Evolutionary conservation across 1,140 invertebrate genomes (phyloP).

Genomic region (Lasioglossum baleicum): DNA sequence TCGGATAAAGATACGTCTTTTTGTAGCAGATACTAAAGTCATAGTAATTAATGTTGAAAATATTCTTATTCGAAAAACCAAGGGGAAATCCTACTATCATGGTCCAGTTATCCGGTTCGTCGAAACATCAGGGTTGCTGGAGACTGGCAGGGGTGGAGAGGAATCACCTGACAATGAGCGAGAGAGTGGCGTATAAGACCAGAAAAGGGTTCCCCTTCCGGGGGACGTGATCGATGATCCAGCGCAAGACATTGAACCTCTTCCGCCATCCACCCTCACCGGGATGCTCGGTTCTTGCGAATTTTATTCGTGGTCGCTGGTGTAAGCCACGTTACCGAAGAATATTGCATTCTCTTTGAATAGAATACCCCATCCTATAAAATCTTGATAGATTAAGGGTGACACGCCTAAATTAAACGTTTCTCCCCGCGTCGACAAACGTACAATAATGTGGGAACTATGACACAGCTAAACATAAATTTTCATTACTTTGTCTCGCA

Average conservation of each 20-base stretch:
- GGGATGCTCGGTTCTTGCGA: constrained; percentile 33
- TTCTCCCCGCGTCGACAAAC: not conserved
- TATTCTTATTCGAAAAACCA: not conserved
- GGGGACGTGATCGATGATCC: constrained; percentile 71
- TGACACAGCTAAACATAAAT: not conserved
- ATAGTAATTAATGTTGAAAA: too few species aligned
- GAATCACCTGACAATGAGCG: constrained; percentile 62
- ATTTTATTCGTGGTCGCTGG: constrained; percentile 48
- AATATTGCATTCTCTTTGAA: constrained; percentile 46
- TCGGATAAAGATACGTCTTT: too few species aligned
- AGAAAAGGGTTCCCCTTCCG: constrained; percentile 45
- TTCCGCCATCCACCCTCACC: not conserved
- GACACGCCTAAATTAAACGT: constrained; percentile 36
- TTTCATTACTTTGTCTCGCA: too few species aligned
- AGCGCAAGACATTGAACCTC: constrained; percentile 55
- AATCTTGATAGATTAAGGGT: constrained; percentile 42
- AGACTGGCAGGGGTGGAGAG: constrained; percentile 32
- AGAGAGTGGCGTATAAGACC: constrained; percentile 55
- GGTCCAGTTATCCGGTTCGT: constrained; percentile 48
- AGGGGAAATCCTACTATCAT: constrained; percentile 37
- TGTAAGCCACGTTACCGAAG: constrained; percentile 18
- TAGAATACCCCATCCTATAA: constrained; percentile 20
- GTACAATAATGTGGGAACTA: constrained; percentile 7
- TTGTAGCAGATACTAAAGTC: too few species aligned
- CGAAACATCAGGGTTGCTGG: constrained; percentile 31